Conservation (phyloP, 2,113 vertebrate species). For the Carettochelys insculpta region DNA sequence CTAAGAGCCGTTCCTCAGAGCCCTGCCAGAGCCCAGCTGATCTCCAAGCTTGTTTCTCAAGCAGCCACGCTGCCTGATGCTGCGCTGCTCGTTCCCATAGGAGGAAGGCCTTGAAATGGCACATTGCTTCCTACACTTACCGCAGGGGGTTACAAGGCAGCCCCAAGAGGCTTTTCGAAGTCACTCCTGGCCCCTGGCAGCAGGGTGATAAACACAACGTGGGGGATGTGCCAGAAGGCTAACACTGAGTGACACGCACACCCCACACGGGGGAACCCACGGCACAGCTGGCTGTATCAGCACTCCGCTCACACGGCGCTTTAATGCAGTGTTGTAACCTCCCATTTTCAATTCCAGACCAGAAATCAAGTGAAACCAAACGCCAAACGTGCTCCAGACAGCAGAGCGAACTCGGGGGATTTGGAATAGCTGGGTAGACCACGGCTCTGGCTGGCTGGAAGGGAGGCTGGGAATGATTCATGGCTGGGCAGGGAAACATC, state of each 20-base stretch:
- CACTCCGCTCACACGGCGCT: not conserved
- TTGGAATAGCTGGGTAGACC: not conserved
- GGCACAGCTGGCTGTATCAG: accelerated
- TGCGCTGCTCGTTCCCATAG: not conserved
- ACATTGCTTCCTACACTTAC: not conserved
- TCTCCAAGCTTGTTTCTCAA: not conserved
- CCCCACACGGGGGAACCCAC: accelerated
- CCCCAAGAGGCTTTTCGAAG: not conserved
- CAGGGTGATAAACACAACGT: not conserved
- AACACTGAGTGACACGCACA: accelerated
- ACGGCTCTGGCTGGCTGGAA: not conserved
- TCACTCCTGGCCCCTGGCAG: not conserved
- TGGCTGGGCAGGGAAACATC: not conserved
- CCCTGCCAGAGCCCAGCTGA: not conserved
- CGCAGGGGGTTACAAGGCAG: not conserved
- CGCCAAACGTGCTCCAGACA: not conserved
- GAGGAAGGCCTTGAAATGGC: not conserved
- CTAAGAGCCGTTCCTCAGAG: not conserved
- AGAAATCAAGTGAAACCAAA: not conserved
- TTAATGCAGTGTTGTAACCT: accelerated
- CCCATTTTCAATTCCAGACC: accelerated
- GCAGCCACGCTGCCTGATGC: not conserved
- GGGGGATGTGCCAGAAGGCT: not conserved
- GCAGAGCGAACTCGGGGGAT: not conserved
- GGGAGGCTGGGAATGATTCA: not conserved